A percentile compares a stretch with the other conserved stretches of the same genome.
phyloP scores from a whole-genome alignment of 1,140 invertebrate species.

The Pseudomyrmex flavicornis region DNA sequence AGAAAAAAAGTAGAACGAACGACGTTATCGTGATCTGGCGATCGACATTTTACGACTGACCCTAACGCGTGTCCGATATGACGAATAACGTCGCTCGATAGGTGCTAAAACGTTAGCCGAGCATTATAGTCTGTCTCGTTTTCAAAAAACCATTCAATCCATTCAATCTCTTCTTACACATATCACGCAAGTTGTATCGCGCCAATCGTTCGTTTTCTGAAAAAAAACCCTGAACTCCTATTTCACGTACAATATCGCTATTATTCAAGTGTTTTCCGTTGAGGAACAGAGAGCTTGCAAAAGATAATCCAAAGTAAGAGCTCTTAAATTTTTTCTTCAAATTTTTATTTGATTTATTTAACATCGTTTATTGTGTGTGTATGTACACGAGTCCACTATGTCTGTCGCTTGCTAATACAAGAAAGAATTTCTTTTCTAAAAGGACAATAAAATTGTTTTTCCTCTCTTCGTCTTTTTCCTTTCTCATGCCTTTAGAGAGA shows the following conservation, averaged over 20 bases:
- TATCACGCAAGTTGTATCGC: neutral
- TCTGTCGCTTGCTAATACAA: conserved; percentile 42
- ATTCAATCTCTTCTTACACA: neutral
- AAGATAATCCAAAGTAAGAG: no score
- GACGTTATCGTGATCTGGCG: conserved; percentile 60
- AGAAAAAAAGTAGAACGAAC: conserved; percentile 54
- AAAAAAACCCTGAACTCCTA: no score
- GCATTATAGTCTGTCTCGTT: conserved; percentile 18
- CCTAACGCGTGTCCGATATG: conserved; percentile 67
- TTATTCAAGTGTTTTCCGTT: neutral
- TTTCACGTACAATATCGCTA: neutral
- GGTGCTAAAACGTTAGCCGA: conserved; percentile 40
- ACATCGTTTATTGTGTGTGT: conserved; percentile 6
- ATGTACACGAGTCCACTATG: neutral
- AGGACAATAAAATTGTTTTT: conserved; percentile 50
- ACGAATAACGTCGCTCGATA: conserved; percentile 58
- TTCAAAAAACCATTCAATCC: neutral
- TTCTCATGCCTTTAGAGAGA: conserved; percentile 3
- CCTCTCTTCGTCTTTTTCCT: conserved; percentile 27
- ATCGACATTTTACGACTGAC: conserved; percentile 71
- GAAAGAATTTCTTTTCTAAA: conserved; percentile 29
- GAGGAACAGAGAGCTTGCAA: neutral
- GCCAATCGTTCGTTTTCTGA: no score
- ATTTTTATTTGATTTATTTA: conserved; percentile 42
- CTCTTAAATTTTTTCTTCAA: conserved; percentile 14